phyloP scores from a whole-genome alignment of 2,797 vertebrate species.

The Benthosema pterotum region DNA sequence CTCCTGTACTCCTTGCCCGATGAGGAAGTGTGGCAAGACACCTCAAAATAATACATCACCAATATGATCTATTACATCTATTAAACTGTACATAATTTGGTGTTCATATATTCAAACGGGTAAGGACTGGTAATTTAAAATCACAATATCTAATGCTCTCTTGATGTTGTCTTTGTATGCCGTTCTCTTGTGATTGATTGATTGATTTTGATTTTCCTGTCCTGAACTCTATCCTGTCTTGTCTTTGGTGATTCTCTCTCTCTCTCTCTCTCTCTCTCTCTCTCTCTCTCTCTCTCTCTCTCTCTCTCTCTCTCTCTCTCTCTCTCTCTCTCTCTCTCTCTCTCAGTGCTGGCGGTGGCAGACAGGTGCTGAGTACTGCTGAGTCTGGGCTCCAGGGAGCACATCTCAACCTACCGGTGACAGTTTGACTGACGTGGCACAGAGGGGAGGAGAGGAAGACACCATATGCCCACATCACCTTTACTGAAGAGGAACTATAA shows the following conservation, averaged over 20 bases:
- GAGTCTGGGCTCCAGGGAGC: slow-evolving; percentile 71
- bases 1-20: too few species aligned
- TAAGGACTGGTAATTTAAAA: too few species aligned
- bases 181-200: too few species aligned
- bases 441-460: slow-evolving; percentile 38
- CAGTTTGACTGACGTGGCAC: slow-evolving; percentile 68
- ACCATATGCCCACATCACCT: slow-evolving; percentile 17
- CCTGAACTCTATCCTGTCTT: slow-evolving; percentile 51
- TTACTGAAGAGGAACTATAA: slow-evolving; percentile 25
- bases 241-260: slow-evolving; percentile 62
- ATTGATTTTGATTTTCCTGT: slow-evolving; percentile 14
- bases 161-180: too few species aligned
- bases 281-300: background rate
- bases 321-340: slow-evolving; percentile 40
- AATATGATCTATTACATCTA: too few species aligned
- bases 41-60: too few species aligned
- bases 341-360: slow-evolving; percentile 59
- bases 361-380: slow-evolving; percentile 81
- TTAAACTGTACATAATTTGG: too few species aligned
- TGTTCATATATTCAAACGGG: too few species aligned
- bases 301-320: background rate
- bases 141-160: too few species aligned
- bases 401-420: slow-evolving; percentile 70
- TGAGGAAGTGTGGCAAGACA: too few species aligned
- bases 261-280: slow-evolving; percentile 37